Base-by-base conservation (phyloP, 2,888 invertebrate genomes). In the Lymantria monacha region DNA sequence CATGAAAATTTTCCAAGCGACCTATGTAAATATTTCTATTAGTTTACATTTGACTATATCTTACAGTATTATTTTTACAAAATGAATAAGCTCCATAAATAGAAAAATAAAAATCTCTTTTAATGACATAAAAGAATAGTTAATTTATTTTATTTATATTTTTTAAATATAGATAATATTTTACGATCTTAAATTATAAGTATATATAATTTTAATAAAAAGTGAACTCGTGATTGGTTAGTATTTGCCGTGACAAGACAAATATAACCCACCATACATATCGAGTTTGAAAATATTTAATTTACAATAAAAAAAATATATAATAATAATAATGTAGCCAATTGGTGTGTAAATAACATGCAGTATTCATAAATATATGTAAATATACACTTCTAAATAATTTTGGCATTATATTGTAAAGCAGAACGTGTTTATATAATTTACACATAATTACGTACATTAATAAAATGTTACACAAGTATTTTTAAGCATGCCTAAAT, bases 1-100 rank as follows among this genome's bases (percentile, higher is more conserved):
- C 85, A 85, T 86, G 85, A 75, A 87, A 85, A 86, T 71, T 80
- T 81, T 53, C n/a, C 80, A 85, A 87, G 87, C 87, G 71, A 76
- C 72, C 81, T 83, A 83, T 69, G 69, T 72, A 74, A 10, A 36
- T 38, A 41, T 68, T 62, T 70, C 70, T 78, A 80, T 52, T 65
- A 80, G 79, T 81, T 82, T 76, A 81, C 76, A 77, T 69, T n/a
- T 81, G 81, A 85, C 83, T 79, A 82, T 82, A 81, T 81, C 72
- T 78, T 85, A 83, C 83, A 87, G 72, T 81, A 83, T 81, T 81
- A 81, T 66, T 22, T 81, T 80, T 80, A 83, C 81, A 81, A 83
- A 49, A 83, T 70, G 63, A 73, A 72, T 74, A 79, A 83, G 81
- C 82, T 85, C 76, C 64, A 72, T 73, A 75, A 83, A 80, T 85